Evolutionary conservation across 1,140 invertebrate species (phyloP), one percentile per base, ranked within the genome.

Genomic region (Aporrectodea caliginosa): DNA sequence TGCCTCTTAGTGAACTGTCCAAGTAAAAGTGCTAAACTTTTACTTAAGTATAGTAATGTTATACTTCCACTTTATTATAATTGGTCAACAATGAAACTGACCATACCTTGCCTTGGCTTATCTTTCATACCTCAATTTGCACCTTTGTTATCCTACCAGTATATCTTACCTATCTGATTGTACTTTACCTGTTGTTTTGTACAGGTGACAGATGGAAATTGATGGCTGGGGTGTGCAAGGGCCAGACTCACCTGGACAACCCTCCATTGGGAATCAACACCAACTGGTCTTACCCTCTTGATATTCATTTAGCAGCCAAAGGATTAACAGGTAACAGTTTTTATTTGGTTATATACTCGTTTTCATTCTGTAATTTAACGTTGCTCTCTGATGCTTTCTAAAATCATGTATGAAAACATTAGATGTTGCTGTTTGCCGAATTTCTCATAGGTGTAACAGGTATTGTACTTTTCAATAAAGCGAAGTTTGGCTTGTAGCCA

Each of bases 221-320:
- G 30, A 88, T 96, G 76, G 91, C 91, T 85, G 94, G 94, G 27
- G 87, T 89, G 78, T 88, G 89, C 81, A 93, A 94, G 88, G 94
- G 94, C 1, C 94, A 95, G 87, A 95, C 94, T 1, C 93, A 94
- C 88, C 92, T 95, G 73, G 93, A 94, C 85, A 91, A 89, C 81
- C 92, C 94, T 33, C 85, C 90, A 77, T 92, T 92, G 85, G 90
- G 91, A 72, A 90, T 92, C 80, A 87, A 89, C 78, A 90, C 92
- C 33, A 90, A 91, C 83, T 96, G 93, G 93, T 91, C 91, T 82
- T 94, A 94, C 91, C 94, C 94, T 0, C 89, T 96, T 82, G 94
- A 96, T 88, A 86, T 96, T 77, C 94, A 96, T 88, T 93, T 93
- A 86, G 90, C 92, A 72, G 94, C 93, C 0, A 93, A 92, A 86